Evolutionary conservation across 2,797 vertebrate genomes (phyloP).

Genomic region (Sebastes trivittatus): DNA sequence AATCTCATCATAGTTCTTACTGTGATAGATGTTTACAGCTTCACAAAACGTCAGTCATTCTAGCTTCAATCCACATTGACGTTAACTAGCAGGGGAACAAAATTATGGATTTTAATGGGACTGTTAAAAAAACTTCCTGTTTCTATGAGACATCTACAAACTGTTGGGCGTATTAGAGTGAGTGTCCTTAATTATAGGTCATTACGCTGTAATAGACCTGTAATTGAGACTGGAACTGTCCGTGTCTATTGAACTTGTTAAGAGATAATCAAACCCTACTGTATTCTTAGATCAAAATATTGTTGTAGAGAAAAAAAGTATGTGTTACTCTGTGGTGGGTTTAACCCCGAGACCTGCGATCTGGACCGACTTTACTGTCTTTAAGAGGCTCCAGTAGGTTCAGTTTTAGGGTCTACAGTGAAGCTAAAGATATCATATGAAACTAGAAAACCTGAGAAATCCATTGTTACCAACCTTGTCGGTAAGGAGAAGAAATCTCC

Average conservation of each 20-base stretch:
- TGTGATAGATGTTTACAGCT: not conserved
- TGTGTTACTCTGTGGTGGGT: not conserved
- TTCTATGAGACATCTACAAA: not conserved
- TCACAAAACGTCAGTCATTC: not conserved
- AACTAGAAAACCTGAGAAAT: too few species aligned
- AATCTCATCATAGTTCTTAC: not conserved
- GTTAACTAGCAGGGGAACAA: not conserved
- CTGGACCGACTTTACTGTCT: too few species aligned
- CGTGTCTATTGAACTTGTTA: not conserved
- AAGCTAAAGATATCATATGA: too few species aligned
- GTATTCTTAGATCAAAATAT: not conserved
- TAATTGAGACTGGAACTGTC: not conserved
- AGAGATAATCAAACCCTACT: not conserved
- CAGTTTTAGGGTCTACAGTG: too few species aligned
- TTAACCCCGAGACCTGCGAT: not conserved
- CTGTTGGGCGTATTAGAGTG: not conserved
- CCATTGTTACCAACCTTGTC: too few species aligned
- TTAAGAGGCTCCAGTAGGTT: too few species aligned
- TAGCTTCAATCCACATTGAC: not conserved
- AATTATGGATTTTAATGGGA: not conserved
- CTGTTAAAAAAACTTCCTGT: not conserved
- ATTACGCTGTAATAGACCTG: not conserved
- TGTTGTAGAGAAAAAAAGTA: not conserved
- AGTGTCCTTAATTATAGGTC: not conserved
- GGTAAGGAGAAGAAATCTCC: too few species aligned